Base-by-base conservation (phyloP, 2,888 invertebrate species). In the Tryphoninae sp. region DNA sequence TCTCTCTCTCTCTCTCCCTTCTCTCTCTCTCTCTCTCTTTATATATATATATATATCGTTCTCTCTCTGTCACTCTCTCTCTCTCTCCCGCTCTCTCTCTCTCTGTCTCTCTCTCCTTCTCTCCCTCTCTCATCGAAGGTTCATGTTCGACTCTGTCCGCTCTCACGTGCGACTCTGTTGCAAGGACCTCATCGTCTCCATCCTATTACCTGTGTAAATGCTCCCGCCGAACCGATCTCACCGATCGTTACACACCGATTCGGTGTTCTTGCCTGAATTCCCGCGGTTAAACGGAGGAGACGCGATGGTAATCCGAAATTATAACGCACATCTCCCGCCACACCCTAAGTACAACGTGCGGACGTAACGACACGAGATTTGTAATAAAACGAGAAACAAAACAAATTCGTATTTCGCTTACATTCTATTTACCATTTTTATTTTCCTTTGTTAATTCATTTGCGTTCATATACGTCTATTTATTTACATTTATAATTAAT, bases 161-260 rank as follows among this genome's bases (percentile, higher is more conserved):
- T 33, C 33, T 33, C 33, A 33, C 33, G 33, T 16, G 69, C 55
- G 59, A 74, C 79, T 68, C 68, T 23, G 58, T 61, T 61, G 72
- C 78, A 72, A 73, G 67, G 45, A 33, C 49, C 71, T 78, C 81
- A 59, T 82, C 71, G 82, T 83, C 84, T 83, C 33, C 33, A 78
- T 84, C 77, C 82, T 84, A 84, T 86, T 85, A 83, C 80, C 83
- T 80, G 72, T 84, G 87, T 86, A 86, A 88, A 86, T 84, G 86
- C 83, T 81, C 81, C 62, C 19, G 42, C 45, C 82, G 84, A 83
- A 87, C 86, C 84, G 84, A 84, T 83, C 85, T 84, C 82, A 80
- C 69, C 83, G 83, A 86, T 84, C 83, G 84, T 81, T 86, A 83
- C 85, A 74, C 84, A 83, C 79, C 71, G 65, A 81, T 78, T 80